Base-by-base conservation (phyloP, 2,797 vertebrate species). In the Chromis chromis region DNA sequence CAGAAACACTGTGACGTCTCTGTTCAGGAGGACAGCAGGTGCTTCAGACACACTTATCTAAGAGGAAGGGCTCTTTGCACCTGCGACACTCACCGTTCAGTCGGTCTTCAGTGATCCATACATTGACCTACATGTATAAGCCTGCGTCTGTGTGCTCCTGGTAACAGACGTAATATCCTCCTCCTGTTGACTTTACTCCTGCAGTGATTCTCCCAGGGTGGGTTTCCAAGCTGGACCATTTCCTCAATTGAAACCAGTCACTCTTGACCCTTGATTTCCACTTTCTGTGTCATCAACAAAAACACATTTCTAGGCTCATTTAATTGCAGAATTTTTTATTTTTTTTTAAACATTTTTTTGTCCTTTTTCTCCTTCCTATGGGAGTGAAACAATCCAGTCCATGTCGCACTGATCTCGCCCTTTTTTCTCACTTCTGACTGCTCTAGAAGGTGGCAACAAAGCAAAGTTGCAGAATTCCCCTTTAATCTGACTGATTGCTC, bases 71-170 rank as follows among this genome's bases (percentile, higher is more conserved):
- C 14, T 74, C 76, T 25, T 78, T 72, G 14, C 76, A 82, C 78
- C 77, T 82, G 67, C 1, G 25, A 52, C 70, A 6, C 1, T 68
- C 49, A 49, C 55, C 72, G 59, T 42, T 70, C 42, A 71, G 68
- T 77, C 52, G 24, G 40, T 66, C 52, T 56, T 50, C 74, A 70
- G 42, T 62, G 57, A 83, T 76, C 77, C 81, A 64, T 68, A 42
- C 65, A 72, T 49, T 81, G 81, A 83, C 78, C 67, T 31, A 57
- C 25, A 73, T 60, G 57, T 33, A 76, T 31, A 44, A 63, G 25
- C 42, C 65, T 13, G 46, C 50, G 33, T 72, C 36, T 28, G 59
- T 76, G 46, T 71, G 46, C 59, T 72, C 68, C 31, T 49, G 60
- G 39, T 70, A 61, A 79, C 70, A 76, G n/a, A 36, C 42, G 9